Conservation (phyloP, 2,797 vertebrate species). For the Buceros bicornis region DNA sequence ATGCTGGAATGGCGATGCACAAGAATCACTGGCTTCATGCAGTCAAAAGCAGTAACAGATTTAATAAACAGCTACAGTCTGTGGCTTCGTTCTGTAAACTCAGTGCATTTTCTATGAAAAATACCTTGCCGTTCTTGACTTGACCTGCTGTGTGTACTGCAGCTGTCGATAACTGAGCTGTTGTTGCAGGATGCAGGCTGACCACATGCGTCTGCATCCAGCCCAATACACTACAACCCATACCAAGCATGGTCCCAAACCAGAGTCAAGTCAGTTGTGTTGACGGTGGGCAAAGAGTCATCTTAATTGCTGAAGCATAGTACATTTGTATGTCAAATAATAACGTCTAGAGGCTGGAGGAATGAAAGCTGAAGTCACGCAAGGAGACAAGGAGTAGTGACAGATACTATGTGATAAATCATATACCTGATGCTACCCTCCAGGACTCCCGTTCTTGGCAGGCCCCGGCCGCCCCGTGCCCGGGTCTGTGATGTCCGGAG, state of each 20-base stretch:
- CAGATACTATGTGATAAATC: neutral
- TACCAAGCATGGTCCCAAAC: neutral
- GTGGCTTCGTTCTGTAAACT: neutral
- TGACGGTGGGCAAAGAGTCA: neutral
- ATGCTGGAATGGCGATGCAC: neutral
- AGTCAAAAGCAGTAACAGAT: neutral
- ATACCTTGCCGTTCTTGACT: neutral
- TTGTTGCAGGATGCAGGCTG: neutral
- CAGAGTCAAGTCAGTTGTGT: neutral
- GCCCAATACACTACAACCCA: neutral
- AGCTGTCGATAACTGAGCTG: neutral
- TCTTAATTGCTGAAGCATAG: neutral
- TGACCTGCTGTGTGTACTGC: neutral
- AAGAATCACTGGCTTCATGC: neutral
- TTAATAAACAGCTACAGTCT: neutral
- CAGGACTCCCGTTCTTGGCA: no score
- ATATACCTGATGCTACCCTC: neutral
- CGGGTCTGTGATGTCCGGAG: no score
- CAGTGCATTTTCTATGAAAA: neutral
- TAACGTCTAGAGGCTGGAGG: neutral
- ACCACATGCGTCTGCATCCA: fast-evolving
- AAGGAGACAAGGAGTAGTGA: neutral
- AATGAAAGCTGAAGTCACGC: neutral
- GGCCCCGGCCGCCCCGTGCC: no score
- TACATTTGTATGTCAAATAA: neutral